phyloP scores from a whole-genome alignment of 2,797 vertebrate genomes.

The Neoniphon sammara region DNA sequence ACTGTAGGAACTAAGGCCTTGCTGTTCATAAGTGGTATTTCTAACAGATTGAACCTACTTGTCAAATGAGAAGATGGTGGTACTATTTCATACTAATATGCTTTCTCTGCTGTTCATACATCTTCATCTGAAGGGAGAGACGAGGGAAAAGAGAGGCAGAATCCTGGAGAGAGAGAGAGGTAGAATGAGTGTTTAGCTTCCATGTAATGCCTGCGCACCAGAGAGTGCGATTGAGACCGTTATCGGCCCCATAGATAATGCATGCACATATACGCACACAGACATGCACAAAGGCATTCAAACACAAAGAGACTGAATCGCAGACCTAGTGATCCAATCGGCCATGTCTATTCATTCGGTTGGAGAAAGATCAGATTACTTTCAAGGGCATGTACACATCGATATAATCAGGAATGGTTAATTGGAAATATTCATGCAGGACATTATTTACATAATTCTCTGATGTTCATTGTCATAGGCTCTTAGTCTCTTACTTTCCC shows the following conservation, averaged over 20 bases:
- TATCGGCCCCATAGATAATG: conserved; percentile 22
- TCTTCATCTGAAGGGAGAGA: conserved; percentile 24
- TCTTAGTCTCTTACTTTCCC: conserved; percentile 18
- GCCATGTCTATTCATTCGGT: conserved; percentile 41
- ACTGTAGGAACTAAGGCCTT: conserved; percentile 5
- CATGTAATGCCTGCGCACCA: conserved; percentile 25
- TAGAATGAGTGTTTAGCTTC: conserved; percentile 26
- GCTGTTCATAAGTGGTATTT: conserved; percentile 7
- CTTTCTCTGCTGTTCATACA: conserved; percentile 1
- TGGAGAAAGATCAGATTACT: conserved; percentile 50
- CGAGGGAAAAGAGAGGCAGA: not conserved
- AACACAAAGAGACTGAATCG: conserved; percentile 11
- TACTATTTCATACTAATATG: conserved; percentile 8
- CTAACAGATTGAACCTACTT: conserved; percentile 10
- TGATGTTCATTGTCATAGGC: conserved; percentile 43
- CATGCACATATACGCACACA: conserved; percentile 20
- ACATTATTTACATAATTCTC: conserved; percentile 54
- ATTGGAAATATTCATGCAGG: conserved; percentile 64
- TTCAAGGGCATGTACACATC: conserved; percentile 58
- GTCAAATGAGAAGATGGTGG: conserved; percentile 10
- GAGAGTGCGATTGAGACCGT: conserved; percentile 31
- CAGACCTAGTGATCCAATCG: conserved; percentile 38
- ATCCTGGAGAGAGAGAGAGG: not conserved
- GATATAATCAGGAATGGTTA: conserved; percentile 60
- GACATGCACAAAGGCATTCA: conserved; percentile 18